These are phyloP conservation scores for Theonella swinhoei DNA, from an alignment of 37 sponge, comb jelly and placozoan species.

Conservation along the genomic window DNA sequence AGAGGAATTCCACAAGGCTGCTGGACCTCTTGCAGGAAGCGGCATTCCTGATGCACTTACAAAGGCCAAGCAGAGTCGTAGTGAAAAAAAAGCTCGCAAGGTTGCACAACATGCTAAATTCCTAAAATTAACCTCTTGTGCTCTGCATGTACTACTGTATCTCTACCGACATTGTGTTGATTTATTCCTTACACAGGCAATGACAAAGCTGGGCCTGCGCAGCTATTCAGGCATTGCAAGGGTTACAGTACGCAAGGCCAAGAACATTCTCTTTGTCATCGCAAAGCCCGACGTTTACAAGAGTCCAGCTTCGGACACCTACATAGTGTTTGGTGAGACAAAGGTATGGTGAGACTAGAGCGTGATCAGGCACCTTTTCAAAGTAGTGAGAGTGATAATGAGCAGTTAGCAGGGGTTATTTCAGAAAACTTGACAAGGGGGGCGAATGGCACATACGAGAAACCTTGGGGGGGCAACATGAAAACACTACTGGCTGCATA, in stretches of 20 bases:
- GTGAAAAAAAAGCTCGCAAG: conserved; percentile 97
- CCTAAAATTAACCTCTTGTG: too few species aligned
- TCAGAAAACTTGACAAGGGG: too few species aligned
- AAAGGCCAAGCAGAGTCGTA: conserved; percentile 90
- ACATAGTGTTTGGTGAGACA: conserved; percentile 98
- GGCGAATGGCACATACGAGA: too few species aligned
- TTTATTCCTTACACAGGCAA: conserved; percentile 51
- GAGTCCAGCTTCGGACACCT: conserved; percentile 93
- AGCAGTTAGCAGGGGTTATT: too few species aligned
- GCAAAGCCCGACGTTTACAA: conserved; percentile 97
- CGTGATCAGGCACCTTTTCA: not conserved
- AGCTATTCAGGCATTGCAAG: conserved; percentile 76
- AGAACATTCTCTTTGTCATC: conserved; percentile 98
- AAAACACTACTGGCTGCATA: not conserved
- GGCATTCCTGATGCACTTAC: conserved; percentile 36
- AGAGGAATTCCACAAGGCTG: conserved; percentile 2
- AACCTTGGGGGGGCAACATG: too few species aligned
- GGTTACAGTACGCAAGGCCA: conserved; percentile 94
- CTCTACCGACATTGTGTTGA: too few species aligned
- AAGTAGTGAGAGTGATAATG: not conserved
- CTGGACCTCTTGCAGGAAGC: conserved; percentile 22
- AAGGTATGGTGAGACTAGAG: too few species aligned
- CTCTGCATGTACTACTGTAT: too few species aligned
- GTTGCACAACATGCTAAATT: too few species aligned
- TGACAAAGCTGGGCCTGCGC: conserved; percentile 91